A percentile compares a stretch with the other conserved stretches of the same genome.
phyloP scores from a whole-genome alignment of 2,113 vertebrate species.

The Saguinus midas region DNA sequence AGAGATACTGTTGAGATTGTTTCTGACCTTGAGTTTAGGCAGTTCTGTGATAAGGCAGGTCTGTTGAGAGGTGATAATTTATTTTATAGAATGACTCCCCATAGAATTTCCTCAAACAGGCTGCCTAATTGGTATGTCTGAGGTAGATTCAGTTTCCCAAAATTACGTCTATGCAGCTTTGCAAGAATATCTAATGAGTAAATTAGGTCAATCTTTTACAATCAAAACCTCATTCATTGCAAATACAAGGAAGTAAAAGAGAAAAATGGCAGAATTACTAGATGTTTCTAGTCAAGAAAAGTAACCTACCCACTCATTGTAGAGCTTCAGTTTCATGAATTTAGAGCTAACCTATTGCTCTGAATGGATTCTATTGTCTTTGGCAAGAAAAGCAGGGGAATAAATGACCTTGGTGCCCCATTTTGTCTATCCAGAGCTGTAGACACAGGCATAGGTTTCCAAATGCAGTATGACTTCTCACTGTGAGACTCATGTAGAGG shows the following conservation, averaged over 20 bases:
- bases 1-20: neutral
- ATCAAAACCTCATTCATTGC: neutral
- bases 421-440: neutral
- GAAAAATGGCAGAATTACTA: neutral
- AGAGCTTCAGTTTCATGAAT: neutral
- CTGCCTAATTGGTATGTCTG: neutral
- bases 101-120: neutral
- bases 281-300: neutral
- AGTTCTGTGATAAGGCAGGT: neutral
- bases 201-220: neutral
- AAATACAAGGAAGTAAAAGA: neutral
- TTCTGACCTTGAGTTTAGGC: neutral
- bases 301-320: neutral
- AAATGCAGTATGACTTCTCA: neutral
- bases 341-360: neutral
- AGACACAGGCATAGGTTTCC: neutral
- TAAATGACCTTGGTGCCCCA: neutral
- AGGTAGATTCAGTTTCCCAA: neutral
- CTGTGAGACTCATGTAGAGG: neutral
- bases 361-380: neutral
- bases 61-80: conserved; percentile 14
- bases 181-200: neutral
- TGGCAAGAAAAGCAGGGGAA: neutral
- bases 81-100: neutral
- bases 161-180: neutral